Evolutionary conservation across 2,113 vertebrate species (phyloP), one percentile per base, ranked within the genome.

Genomic region (Amblyornis subalaris): DNA sequence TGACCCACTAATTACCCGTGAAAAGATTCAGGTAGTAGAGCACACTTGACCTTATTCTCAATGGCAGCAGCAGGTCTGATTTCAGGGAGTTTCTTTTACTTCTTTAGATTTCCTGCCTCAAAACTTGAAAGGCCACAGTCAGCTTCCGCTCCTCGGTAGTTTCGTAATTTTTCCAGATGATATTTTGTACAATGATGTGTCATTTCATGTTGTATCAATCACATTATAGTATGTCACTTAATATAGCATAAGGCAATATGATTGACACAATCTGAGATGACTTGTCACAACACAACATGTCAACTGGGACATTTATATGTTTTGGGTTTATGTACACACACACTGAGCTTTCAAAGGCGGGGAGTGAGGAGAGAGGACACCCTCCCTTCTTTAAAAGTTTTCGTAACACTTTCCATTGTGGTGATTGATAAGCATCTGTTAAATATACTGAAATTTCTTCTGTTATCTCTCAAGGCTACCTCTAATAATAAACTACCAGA

Each of bases 201-300:
- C 97, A 97, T 96, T 95, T 97, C 95, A 44, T 50, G 91, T 96
- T 97, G 93, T 95, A 97, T 97, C 97, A 97, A 96, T 98, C 97
- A 96, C 95, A 96, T 96, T 97, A 96, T 91, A 97, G 81, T 89
- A 97, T 97, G 97, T 97, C 97, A 97, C 80, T 97, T 97, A 96
- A 88, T 96, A 90, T 88, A 97, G 95, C 96, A 97, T 85, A 88
- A 97, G 82, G 93, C 75, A 88, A 54, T 55, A 91, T 97, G 97
- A 98, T 96, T 98, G 97, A 98, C 97, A 96, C 93, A 95, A 95
- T 97, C 91, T 85, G 94, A 96, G 86, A 96, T 96, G 95, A 72
- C 97, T 97, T 98, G 97, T 98, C 97, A 97, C 92, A 97, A 97
- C 91, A 96, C 71, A 96, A 83, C 87, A 95, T 22, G 21, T 97